Percentiles rank a stretch among this genome's conserved stretches.
Conservation (phyloP, 2,113 vertebrate species). For the Panurus biarmicus region DNA sequence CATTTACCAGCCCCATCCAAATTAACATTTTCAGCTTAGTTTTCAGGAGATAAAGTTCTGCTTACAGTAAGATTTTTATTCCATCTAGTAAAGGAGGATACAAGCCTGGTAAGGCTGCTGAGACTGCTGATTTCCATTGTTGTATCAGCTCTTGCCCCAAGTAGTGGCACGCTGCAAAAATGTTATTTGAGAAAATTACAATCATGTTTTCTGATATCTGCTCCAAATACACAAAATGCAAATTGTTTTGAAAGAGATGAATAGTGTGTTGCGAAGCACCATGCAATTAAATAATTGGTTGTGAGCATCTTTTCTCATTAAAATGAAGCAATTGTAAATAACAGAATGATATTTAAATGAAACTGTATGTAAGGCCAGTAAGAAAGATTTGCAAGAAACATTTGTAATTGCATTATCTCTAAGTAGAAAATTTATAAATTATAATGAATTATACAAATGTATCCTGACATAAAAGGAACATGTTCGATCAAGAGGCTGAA, state of each 20-base stretch:
- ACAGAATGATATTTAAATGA: constrained; percentile 36
- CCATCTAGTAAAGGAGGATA: neutral
- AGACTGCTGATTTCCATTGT: neutral
- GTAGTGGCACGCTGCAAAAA: neutral
- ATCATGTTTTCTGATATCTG: neutral
- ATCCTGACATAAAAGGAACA: constrained; percentile 10
- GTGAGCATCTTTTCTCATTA: constrained; percentile 31
- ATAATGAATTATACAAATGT: constrained; percentile 24
- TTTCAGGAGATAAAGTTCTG: neutral
- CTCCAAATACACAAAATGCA: constrained; percentile 21
- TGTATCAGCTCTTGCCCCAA: neutral
- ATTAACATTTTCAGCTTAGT: neutral
- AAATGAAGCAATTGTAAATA: constrained; percentile 37
- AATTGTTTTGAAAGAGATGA: constrained; percentile 32
- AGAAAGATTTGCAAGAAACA: constrained; percentile 22
- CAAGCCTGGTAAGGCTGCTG: neutral
- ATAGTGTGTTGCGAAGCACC: neutral
- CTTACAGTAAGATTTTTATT: neutral
- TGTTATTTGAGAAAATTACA: neutral
- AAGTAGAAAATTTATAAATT: constrained; percentile 16
- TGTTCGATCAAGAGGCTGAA: constrained; percentile 27
- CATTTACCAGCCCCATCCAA: neutral
- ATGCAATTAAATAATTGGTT: constrained; percentile 42
- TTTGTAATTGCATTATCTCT: constrained; percentile 36
- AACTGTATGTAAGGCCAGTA: neutral